Conservation (phyloP, 2,113 vertebrate genomes). For the Turnix velox region DNA sequence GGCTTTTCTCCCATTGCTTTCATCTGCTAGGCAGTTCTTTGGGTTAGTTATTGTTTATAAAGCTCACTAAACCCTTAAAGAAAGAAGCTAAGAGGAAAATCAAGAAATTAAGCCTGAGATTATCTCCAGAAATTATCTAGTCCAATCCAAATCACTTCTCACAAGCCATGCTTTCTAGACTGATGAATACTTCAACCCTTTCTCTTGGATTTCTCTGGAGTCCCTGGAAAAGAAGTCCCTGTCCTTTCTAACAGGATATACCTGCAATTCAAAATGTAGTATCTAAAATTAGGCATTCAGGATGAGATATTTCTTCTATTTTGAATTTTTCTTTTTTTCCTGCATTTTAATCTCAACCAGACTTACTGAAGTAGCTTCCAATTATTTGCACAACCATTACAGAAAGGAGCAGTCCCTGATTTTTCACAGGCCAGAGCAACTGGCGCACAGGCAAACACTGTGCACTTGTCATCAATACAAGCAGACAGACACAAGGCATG, state of each 20-base stretch:
- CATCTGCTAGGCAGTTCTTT: neutral
- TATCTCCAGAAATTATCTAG: neutral
- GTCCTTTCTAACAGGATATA: neutral
- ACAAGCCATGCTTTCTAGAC: neutral
- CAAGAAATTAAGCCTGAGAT: neutral
- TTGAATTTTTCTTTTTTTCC: neutral
- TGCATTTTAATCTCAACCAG: neutral
- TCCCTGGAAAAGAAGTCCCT: neutral
- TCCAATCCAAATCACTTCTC: neutral
- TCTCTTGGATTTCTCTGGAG: neutral
- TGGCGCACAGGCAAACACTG: neutral
- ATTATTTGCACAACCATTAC: neutral
- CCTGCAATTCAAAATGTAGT: neutral
- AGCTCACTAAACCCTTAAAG: neutral
- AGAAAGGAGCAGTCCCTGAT: neutral
- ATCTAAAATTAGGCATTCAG: neutral
- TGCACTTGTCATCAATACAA: neutral
- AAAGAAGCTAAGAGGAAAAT: neutral
- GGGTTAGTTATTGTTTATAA: neutral
- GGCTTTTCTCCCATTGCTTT: neutral
- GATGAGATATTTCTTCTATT: neutral
- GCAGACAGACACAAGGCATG: neutral
- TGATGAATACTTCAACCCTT: neutral
- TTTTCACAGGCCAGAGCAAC: neutral
- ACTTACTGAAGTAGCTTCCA: neutral